Evolutionary conservation across 2,888 invertebrate genomes (phyloP), one percentile per base, ranked within the genome.

Genomic region (Blastobasis lacticolella): DNA sequence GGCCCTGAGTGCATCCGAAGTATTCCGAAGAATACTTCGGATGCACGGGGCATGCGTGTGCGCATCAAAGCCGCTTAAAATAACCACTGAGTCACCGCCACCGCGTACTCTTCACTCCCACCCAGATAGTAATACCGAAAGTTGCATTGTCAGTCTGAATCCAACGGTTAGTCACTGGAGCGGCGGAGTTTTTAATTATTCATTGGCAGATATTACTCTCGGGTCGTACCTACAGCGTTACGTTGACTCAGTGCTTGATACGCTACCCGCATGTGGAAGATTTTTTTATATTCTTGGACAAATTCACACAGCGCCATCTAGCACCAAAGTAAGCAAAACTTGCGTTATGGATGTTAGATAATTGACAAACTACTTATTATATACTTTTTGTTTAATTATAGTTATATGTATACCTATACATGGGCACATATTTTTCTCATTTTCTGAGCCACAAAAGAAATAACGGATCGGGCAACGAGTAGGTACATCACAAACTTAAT

Each of bases 61-160:
- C 63, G 69, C 74, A 74, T 73, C 74, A 70, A 73, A 67, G 62
- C 62, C 38, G 63, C 71, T 73, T 57, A 67, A 78, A 83, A 84
- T 85, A 85, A 69, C 66, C 55, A 55, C 68, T 85, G 86, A 86
- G 67, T 84, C 83, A 84, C 56, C 58, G 23, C n/a, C 49, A 44
- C 50, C 8, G 50, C 40, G 36, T 50, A 36, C 9, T 47, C 38
- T 44, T 10, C 49, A 36, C 41, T 41, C 51, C 51, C 47, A 48
- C 60, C 70, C 66, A 67, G 65, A 72, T 73, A 71, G 65, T 69
- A 67, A 69, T 23, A 69, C 65, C 60, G 66, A 66, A 59, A 48
- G 41, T 37, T 60, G 57, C 57, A 65, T 64, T 66, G 64, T 64
- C 55, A 51, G 55, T 59, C 64, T 61, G 59, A 68, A 71, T 71